Conservation (phyloP, 2,797 vertebrate species). For the Coracias cyanogaster region DNA sequence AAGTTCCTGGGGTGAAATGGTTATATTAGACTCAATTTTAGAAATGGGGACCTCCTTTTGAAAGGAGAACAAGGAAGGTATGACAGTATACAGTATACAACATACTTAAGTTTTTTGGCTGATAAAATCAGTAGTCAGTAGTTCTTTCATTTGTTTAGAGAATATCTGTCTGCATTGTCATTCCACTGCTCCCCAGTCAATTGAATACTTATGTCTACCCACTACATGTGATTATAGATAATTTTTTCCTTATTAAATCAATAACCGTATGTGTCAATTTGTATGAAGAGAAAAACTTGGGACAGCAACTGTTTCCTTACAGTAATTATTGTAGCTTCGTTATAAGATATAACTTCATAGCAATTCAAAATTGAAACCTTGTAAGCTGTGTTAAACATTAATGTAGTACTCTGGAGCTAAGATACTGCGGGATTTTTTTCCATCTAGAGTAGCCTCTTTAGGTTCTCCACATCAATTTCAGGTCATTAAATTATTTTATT, state of each 20-base stretch:
- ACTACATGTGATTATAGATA: not conserved
- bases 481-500: not conserved
- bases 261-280: not conserved
- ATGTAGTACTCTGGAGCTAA: not conserved
- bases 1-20: not conserved
- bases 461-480: not conserved
- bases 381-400: not conserved
- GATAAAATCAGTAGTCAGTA: not conserved
- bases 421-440: not conserved
- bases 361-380: not conserved
- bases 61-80: not conserved
- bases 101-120: not conserved
- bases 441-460: not conserved
- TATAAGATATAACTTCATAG: not conserved
- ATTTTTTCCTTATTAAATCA: not conserved
- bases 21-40: not conserved
- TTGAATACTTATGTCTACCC: not conserved
- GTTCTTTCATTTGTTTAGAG: not conserved
- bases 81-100: not conserved
- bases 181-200: accelerated
- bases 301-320: not conserved
- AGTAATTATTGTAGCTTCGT: not conserved
- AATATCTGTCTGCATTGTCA: not conserved
- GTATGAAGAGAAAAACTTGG: not conserved
- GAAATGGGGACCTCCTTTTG: not conserved